Base-by-base conservation (phyloP, 2,113 vertebrate species). In the Leptobrachium leishanense region DNA sequence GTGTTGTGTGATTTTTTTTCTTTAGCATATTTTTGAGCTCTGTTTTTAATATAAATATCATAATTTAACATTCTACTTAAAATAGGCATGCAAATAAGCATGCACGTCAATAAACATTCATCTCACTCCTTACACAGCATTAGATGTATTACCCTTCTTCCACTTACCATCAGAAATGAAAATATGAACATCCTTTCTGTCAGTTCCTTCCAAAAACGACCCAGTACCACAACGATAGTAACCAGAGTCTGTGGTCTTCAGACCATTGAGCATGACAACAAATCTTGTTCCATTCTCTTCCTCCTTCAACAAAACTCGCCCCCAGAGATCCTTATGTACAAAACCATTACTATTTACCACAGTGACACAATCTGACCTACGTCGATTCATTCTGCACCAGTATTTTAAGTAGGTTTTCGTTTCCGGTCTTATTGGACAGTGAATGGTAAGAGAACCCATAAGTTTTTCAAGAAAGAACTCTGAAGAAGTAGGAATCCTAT, bases 371-470 rank as follows among this genome's bases (percentile, higher is more conserved):
- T 46, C 15, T 15, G 44, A 5, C 0, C 1, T 70, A 31, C 20
- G 20, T 2, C 39, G 79, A 2, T 69, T 75, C 82, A 87, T 1
- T 68, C 81, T 89, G 79, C 89, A 90, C 82, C 85, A 85, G 54
- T 82, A 83, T 46, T 81, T 83, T 76, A 31, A 68, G 10, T 6
- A 0, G 0, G 10, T 0, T 0, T 6, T 0, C 0, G 0, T 62
- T 1, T 3, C 15, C n/a, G 65, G 73, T 54, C 72, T 15, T 0
- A 78, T 13, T n/a, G 81, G 84, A 77, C 89, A 90, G 43, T 62
- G 74, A 62, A 90, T 50, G 0, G 43, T 79, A 57, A 87, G 74
- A 5, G 88, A 89, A 9, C 86, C 81, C 0, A 0, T 82, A 62
- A 81, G 62, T 11, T 81, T 0, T n/a, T 84, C 86, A 6, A 0